Conservation (phyloP, 2,888 invertebrate species). For the Epinotia bilunana region DNA sequence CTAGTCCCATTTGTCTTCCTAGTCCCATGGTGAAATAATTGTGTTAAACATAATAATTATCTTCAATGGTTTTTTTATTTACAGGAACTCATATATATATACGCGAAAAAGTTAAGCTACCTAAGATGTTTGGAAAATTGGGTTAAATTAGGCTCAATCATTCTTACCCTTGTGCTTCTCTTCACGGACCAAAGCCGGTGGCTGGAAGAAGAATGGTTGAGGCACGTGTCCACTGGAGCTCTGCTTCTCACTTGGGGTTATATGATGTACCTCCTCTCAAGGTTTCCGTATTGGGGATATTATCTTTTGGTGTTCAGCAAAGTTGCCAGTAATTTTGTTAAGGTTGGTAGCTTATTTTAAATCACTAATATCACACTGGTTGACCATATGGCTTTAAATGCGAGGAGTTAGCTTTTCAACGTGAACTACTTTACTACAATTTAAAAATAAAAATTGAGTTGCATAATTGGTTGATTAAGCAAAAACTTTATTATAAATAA, state of each 20-base stretch:
- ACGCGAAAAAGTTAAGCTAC: conserved; percentile 23
- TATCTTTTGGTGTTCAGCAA: conserved; percentile 70
- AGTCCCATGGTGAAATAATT: no score
- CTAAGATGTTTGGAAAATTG: conserved; percentile 22
- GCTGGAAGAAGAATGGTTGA: conserved; percentile 50
- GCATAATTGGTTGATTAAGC: no score
- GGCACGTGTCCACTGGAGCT: conserved; percentile 61
- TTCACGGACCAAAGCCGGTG: conserved; percentile 28
- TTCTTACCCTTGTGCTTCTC: conserved; percentile 17
- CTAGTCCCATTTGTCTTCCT: no score
- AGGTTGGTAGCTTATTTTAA: conserved; percentile 38
- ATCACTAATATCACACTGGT: neutral
- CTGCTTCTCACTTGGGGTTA: conserved; percentile 67
- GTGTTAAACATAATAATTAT: no score
- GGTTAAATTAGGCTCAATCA: conserved; percentile 35
- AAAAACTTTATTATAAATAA: no score
- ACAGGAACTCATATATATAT: conserved; percentile 36
- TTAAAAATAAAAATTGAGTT: no score
- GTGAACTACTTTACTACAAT: no score
- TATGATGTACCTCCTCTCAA: conserved; percentile 63
- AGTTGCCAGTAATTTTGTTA: conserved; percentile 64
- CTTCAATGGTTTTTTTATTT: neutral
- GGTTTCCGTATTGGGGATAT: conserved; percentile 65
- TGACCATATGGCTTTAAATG: no score
- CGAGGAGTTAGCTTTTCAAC: no score